Evolutionary conservation across 2,888 invertebrate genomes (phyloP), one percentile per base, ranked within the genome.

Genomic region (Orthonychiurus folsomi): DNA sequence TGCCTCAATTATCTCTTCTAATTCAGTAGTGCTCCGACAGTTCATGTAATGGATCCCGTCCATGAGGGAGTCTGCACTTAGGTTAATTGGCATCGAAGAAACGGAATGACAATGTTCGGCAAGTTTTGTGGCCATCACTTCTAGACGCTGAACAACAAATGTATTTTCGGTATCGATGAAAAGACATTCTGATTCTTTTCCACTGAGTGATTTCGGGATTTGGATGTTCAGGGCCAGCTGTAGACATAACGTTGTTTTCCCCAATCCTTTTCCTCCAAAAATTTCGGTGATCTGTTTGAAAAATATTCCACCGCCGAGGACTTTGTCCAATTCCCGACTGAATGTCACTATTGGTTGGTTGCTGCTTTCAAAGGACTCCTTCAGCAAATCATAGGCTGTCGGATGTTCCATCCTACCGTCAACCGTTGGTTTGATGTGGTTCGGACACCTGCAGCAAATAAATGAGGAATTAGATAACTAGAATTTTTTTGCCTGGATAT

Each of bases 101-200:
- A 67, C 18, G 50, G 48, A 57, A 12, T 63, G 63, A 52, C 68
- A 68, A 55, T 68, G 68, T 0, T n/a, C 20, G 1, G 61, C 64
- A 60, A 66, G 68, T 1, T 53, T 64, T 1, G 57, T 21, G 2
- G 65, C 64, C 66, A 72, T 69, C 56, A 65, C 59, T 23, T 50
- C 60, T 0, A 67, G 50, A 20, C 72, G 59, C 2, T 28, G 28
- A 0, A 37, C 27, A 21, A 65, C 62, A 57, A 68, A 70, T 5
- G 65, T 64, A 28, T 63, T 57, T 50, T 72, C 70, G 1, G 70
- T 72, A n/a, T 69, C 70, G 48, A 72, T 72, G 28, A 64, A 70
- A 20, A 72, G 37, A 1, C 70, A 65, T 48, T 72, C 60, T 0
- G 62, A 50, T 2, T 66, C 65, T 9, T 62, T 47, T 21, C 70